Base-by-base conservation (phyloP, 2,797 vertebrate genomes). In the Thunnus albacares region DNA sequence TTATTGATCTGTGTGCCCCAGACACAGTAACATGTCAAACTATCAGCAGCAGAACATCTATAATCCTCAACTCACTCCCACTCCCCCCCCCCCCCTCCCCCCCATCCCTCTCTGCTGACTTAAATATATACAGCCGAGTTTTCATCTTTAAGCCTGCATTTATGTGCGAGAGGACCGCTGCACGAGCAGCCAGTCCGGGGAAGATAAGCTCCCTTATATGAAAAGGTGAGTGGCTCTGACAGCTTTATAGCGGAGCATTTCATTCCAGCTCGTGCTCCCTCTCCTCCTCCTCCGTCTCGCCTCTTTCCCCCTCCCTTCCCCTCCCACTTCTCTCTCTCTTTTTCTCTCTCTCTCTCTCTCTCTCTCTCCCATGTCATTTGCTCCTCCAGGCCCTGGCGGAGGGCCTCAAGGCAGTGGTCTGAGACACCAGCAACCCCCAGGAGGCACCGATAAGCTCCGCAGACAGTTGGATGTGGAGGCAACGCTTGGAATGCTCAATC, bases 151-250 rank as follows among this genome's bases (percentile, higher is more conserved):
- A 92, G 85, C 88, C 89, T 73, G 89, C 87, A 63, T 94, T 92
- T 91, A 89, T 91, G 89, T 89, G 92, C 58, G 20, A 71, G 87
- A 80, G 84, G 87, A 38, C 75, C 22, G 68, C 86, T 67, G 81
- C 78, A 84, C 67, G 18, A 86, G 87, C 77, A 78, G 84, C 90
- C 88, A 88, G 91, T 91, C 83, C 57, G 22, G 81, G 52, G 47
- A 77, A 89, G 92, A 94, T 93, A 93, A 93, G 91, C 89, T 87
- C 81, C 83, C 85, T 87, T 77, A 84, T 92, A 92, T 86, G 88
- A 92, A 91, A 90, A 90, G 92, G 92, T 90, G 92, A 92, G 87
- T 72, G 78, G 89, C 82, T 92, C 82, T 91, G 94, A 93, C 93
- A 91, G 93, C 92, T 95, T 94, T 91, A 94, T 91, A 85, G 89